Base-by-base conservation (phyloP, 2,888 invertebrate genomes). In the Mystacides longicornis region DNA sequence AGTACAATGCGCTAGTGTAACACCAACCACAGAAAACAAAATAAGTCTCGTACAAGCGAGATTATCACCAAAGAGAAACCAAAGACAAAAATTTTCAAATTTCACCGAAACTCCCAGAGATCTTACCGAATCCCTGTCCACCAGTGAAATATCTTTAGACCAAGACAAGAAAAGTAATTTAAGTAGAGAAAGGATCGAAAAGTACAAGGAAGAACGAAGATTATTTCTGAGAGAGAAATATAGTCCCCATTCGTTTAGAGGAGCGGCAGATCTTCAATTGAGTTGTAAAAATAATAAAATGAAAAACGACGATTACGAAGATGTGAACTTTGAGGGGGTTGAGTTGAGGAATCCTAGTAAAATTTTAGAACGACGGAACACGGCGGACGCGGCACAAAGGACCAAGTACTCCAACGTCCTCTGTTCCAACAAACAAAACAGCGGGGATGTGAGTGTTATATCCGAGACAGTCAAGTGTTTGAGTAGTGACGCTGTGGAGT, bases 131-230 rank as follows among this genome's bases (percentile, higher is more conserved):
- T 33, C 55, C 2, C 22, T 57, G n/a, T 56, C 51, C 7, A 43
- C 51, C 7, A 49, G 47, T 9, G 56, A 56, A 7, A 33, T 31
- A 20, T 46, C 50, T 14, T 21, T 21, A 16, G 45, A 45, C 5
- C 20, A 21, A 7, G 74, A 81, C 5, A 80, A 81, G 54, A 73
- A 69, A 20, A 73, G 74, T 37, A 82, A 86, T 58, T 67, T 84
- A 20, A 86, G 87, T 64, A 75, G 93, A 48, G 92, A 93, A 66
- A 73, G 93, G 47, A 91, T 93, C 61, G 92, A 93, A 70, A 87
- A 88, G 68, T 93, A 93, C 68, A 93, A 93, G 72, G 91, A 93
- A 67, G 93, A 93, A 67, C 75, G 93, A n/a, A 77, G 93, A 51
- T 86, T 85, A 63, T 89, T 90, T 65, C 71, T 93, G 14, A 81